Base-by-base conservation (phyloP, 53 echinoderm and acorn worm genomes). In the Patiria pectinifera region DNA sequence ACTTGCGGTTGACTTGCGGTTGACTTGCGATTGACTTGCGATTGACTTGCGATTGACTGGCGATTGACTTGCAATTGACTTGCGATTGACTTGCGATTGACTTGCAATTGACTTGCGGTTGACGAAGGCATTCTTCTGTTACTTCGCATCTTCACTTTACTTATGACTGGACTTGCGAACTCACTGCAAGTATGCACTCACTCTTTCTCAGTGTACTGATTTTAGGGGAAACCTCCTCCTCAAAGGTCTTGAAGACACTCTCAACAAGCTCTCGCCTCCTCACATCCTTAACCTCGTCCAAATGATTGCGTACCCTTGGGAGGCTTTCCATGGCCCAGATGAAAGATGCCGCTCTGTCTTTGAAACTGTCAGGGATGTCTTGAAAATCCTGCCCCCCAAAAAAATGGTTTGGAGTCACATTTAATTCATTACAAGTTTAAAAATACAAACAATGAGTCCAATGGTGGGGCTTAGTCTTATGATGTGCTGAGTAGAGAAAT, bases 161-260 rank as follows among this genome's bases (percentile, higher is more conserved):
- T 35, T 35, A 35, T 35, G 35, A 35, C 35, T 35, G 35, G 35
- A 35, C 35, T 35, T 35, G 35, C 35, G 35, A 35, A 35, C 35
- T 35, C 35, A 35, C 35, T 35, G 0, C 2, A 15, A 26, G 22
- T 6, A 25, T n/a, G 9, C 25, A 59, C 94, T 48, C 91, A 95
- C 96, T 94, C 82, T 92, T 91, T 48, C 92, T 83, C 45, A 96
- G 82, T 18, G 93, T 86, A 70, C 83, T 71, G 26, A 81, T 91
- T 75, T 84, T 72, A 0, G 91, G 75, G 10, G 85, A 18, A 43
- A 96, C 95, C 66, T 86, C 94, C 63, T 92, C 62, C 24, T 95
- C 69, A 85, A 96, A 96, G 5, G 91, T 77, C 25, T 84, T 44
- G 43, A 96, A n/a, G 15, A 96, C 48, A 62, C 95, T 93, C 71